phyloP scores from a whole-genome alignment of 2,888 invertebrate species.

The Lasioglossum morio region DNA sequence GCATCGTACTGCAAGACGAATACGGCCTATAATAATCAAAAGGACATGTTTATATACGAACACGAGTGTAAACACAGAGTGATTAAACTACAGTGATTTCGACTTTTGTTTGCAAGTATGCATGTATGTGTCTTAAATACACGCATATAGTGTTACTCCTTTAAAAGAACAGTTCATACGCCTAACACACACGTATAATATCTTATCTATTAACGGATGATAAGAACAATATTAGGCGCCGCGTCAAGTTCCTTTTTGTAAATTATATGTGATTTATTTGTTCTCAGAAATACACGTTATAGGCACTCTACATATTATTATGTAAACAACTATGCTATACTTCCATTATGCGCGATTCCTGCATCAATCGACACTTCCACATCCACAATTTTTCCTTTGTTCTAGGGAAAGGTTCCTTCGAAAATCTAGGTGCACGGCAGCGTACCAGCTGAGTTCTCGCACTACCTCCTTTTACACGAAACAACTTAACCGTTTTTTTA shows the following conservation, averaged over 20 bases:
- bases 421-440: too few species aligned
- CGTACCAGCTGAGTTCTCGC: too few species aligned
- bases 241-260: slow-evolving; percentile 70
- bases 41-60: not conserved
- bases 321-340: slow-evolving; percentile 46
- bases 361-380: slow-evolving; percentile 9
- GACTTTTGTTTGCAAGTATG: slow-evolving; percentile 33
- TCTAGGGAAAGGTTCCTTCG: too few species aligned
- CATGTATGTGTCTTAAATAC: slow-evolving; percentile 31
- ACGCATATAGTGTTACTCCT: slow-evolving; percentile 34
- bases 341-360: slow-evolving; percentile 38
- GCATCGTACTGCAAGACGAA: slow-evolving; percentile 16
- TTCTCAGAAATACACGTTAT: slow-evolving; percentile 69
- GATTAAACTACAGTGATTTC: slow-evolving; percentile 12
- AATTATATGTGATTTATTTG: slow-evolving; percentile 70
- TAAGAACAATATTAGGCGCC: slow-evolving; percentile 65
- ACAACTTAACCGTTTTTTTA: too few species aligned
- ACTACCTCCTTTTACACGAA: too few species aligned
- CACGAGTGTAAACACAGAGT: not conserved
- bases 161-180: slow-evolving; percentile 27
- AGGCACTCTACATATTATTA: slow-evolving; percentile 62
- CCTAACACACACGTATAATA: slow-evolving; percentile 48
- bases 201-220: slow-evolving; percentile 52
- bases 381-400: not conserved
- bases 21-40: slow-evolving; percentile 34